Base-by-base conservation (phyloP, 2,113 vertebrate genomes). In the Cyprinodon tularosa region DNA sequence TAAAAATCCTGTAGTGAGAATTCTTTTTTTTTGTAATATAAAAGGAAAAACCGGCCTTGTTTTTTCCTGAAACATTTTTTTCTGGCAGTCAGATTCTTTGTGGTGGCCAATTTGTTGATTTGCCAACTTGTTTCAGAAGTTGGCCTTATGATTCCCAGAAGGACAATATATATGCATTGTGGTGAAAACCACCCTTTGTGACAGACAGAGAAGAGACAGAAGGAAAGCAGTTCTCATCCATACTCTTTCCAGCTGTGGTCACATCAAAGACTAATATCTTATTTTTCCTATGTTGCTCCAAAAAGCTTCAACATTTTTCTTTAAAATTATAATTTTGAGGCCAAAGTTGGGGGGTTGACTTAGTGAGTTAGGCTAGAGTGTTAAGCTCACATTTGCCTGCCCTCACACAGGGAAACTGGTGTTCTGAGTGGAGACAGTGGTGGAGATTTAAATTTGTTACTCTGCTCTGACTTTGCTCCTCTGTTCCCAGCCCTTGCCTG, bases 401-500 rank as follows among this genome's bases (percentile, higher is more conserved):
- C 62, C 53, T 66, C 68, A 79, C 53, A 47, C 78, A 68, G 66
- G 71, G 78, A 72, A 76, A 59, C 59, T 48, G 67, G 66, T 76
- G 73, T 61, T 73, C 72, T 80, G 81, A 77, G 78, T 81, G 84
- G 80, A 90, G 80, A 82, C 77, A 48, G 83, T 79, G 82, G 79
- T 78, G 86, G 83, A 83, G 88, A 81, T 83, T 84, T 62, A 59
- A 81, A 83, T 86, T 84, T 38, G 62, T 29, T 36, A 76, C 80
- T 88, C 69, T 68, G 81, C 84, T 89, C 77, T 93, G 91, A 93
- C 92, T 93, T 93, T 92, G 91, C 86, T 92, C 84, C 87, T 79
- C 79, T 87, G 88, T 93, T 92, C 76, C 84, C 92, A 93, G 93
- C 92, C 92, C 93, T 94, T 93, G 93, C 92, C 92, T 91, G 85